These are phyloP conservation scores for Falco peregrinus DNA, from an alignment of 2,797 vertebrate species.

Conservation along the genomic window DNA sequence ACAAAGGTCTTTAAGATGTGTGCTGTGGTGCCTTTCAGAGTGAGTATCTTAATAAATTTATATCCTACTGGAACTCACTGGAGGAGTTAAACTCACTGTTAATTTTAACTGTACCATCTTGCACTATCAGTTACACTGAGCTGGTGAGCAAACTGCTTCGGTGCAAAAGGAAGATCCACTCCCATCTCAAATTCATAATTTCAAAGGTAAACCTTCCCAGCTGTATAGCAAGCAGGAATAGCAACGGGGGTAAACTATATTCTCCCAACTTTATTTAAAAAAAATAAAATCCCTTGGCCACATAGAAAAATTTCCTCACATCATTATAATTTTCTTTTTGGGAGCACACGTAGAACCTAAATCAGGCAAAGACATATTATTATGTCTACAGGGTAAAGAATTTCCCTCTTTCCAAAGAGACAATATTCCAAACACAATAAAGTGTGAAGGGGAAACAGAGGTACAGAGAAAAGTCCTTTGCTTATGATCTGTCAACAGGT, in stretches of 20 bases:
- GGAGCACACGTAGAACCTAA: background rate
- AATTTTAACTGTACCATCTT: background rate
- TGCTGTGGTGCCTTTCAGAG: background rate
- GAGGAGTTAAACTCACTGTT: background rate
- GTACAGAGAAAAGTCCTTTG: background rate
- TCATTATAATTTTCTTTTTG: background rate
- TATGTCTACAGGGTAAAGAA: background rate
- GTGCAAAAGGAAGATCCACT: background rate
- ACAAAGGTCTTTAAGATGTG: background rate
- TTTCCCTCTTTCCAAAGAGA: background rate
- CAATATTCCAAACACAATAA: background rate
- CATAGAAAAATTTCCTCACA: background rate
- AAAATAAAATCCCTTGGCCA: background rate
- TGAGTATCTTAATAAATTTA: background rate
- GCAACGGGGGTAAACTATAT: background rate
- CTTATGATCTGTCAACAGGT: background rate
- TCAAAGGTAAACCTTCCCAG: background rate
- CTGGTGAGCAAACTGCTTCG: background rate
- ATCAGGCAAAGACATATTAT: background rate
- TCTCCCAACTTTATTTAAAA: background rate
- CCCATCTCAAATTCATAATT: background rate
- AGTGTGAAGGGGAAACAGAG: background rate
- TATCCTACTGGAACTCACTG: background rate
- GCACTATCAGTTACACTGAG: background rate
- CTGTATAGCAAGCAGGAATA: background rate